Base-by-base conservation (phyloP, 2,888 invertebrate species). In the Lamellibrachia satsuma region DNA sequence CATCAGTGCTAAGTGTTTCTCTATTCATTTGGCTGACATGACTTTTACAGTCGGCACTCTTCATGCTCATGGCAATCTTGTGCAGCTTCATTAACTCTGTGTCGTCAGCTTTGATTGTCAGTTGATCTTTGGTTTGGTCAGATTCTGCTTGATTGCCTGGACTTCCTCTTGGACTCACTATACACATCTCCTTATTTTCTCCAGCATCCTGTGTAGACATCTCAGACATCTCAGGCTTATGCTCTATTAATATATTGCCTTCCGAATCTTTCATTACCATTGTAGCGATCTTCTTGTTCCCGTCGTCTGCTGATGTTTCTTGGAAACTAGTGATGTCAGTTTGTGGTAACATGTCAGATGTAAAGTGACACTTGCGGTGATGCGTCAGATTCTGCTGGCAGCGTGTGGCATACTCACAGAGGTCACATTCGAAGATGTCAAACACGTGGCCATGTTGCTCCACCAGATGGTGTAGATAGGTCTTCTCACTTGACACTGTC, bases 401-500 rank as follows among this genome's bases (percentile, higher is more conserved):
- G 93, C 95, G 95, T 27, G 95, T 96, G n/a, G 95, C 95, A 94
- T 95, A 96, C 91, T 95, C 95, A 94, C 96, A 96, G 51, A 95
- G 94, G 93, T 95, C 95, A 94, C 96, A 96, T 92, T 95, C 95
- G 92, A 95, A 95, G 91, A 95, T 95, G 57, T 93, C 94, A 75
- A 95, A 94, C 92, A 95, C 95, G 11, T 94, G 93, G 52, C 94
- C 94, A 93, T 96, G 96, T n/a, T 92, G 93, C 91, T 95, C 95
- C 92, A 95, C 95, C 91, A 95, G 95, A 93, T 95, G 95, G 92
- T 94, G 95, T 3, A 96, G 94, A 93, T 94, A 75, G 0, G 75
- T 75, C 75, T 22, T 75, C 22, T 15, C 75, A 95, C 52, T 94
- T 92, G 2, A 15, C 75, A 75, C 75, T 22, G 75, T 22, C 75